Evolutionary conservation across 2,888 invertebrate genomes (phyloP), one percentile per base, ranked within the genome.

Genomic region (Phasia obesa): DNA sequence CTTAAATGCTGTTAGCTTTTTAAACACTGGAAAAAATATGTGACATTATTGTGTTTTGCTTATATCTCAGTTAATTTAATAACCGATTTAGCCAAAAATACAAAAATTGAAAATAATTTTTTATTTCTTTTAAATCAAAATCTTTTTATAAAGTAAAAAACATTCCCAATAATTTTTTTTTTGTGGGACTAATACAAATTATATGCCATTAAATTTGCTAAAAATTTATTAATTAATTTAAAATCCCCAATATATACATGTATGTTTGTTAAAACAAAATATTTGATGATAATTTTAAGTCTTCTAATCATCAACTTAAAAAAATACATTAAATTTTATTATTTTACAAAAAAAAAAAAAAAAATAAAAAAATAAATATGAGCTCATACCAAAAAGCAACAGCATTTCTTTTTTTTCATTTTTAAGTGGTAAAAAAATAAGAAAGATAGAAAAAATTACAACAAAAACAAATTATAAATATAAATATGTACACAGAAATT

Each of bases 281-380:
- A 59, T 44, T 17, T 44, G 5, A 7, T 73, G 49, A 51, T 55
- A 64, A 65, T 76, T 77, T 73, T 73, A 69, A 73, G 67, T 76
- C 69, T 82, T 69, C 67, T 74, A 69, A 84, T 82, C 80, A 82
- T 44, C 78, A 35, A 53, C 42, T 17, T n/a, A 35, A 73, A 21
- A 49, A 69, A 69, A 55, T 51, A 13, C 25, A 70, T 73, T 60
- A 51, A 55, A 74, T 55, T 65, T 73, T 65, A 19, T 35, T 49
- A 47, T 47, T 47, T 47, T 47, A 19, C 44, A 38, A 38, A 38
- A 38, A 38, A 38, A 11, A 11, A 38, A 47, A 53, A 31, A 55
- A 51, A 5, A 62, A 0, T 15, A 53, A 59, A 35, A 57, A 75
- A 55, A 47, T 55, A 74, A 65, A 60, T 57, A 60, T 49, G 31